Evolutionary conservation across 2,888 invertebrate genomes (phyloP).

Genomic region (Eupithecia dodoneata): DNA sequence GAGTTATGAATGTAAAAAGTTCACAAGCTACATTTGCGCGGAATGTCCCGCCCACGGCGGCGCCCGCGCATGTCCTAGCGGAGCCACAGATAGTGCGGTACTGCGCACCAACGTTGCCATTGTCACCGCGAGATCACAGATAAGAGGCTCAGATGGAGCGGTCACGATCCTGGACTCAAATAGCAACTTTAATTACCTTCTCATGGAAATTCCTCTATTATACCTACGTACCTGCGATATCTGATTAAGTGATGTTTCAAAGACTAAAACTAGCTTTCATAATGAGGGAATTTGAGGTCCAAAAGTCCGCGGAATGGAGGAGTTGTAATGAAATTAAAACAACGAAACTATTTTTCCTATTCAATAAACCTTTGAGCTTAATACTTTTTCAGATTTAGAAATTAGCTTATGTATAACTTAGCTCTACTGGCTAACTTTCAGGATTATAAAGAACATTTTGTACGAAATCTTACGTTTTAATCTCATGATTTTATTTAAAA

Average conservation of each 20-base stretch:
- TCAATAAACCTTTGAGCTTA: too few relatives aligned
- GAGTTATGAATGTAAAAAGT: slow-evolving; percentile 40
- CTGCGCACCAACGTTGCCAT: slow-evolving; percentile 46
- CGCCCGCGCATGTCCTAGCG: slow-evolving; percentile 54
- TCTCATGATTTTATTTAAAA: background rate
- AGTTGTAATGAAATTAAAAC: too few relatives aligned
- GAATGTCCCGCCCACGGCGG: slow-evolving; percentile 53
- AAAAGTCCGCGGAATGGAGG: too few relatives aligned
- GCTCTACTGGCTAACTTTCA: background rate
- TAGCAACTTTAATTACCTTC: background rate
- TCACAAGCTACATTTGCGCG: slow-evolving; percentile 26
- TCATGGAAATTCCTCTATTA: background rate
- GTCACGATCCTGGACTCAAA: background rate
- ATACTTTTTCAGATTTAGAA: too few relatives aligned
- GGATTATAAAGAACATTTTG: background rate
- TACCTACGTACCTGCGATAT: background rate
- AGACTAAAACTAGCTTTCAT: background rate
- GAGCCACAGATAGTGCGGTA: background rate
- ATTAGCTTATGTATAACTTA: too few relatives aligned
- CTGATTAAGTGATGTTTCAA: background rate
- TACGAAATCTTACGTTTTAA: background rate
- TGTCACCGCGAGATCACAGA: slow-evolving; percentile 46
- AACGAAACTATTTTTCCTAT: too few relatives aligned
- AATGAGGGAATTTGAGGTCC: background rate
- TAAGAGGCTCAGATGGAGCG: background rate